Conservation (phyloP, 37 sponge, comb jelly and placozoan genomes). For the Dysidea cf. avara region DNA sequence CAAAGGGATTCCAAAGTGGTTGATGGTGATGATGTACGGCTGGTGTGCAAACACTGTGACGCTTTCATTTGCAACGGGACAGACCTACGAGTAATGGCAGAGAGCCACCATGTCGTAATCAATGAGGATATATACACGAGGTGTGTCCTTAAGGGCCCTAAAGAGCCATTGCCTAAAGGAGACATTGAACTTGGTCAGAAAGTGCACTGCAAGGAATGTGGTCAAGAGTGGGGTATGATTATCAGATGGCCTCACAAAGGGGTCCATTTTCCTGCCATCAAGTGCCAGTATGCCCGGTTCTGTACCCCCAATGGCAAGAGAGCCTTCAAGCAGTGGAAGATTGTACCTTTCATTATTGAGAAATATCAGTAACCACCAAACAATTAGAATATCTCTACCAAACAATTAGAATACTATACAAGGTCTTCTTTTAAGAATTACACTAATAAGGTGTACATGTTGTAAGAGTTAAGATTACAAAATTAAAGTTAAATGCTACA, state of each 20-base stretch:
- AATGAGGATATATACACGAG: neutral
- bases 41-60: conserved; percentile 6
- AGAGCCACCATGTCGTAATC: neutral
- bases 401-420: too few relatives aligned
- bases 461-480: too few relatives aligned
- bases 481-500: too few relatives aligned
- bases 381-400: too few relatives aligned
- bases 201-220: conserved; percentile 46
- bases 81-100: neutral
- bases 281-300: conserved; percentile 44
- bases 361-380: too few relatives aligned
- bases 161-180: neutral
- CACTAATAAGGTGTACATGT: too few relatives aligned
- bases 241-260: conserved; percentile 29
- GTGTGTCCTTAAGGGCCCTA: too few relatives aligned
- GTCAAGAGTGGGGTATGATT: conserved; percentile 51
- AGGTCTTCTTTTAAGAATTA: too few relatives aligned
- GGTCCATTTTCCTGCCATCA: conserved; percentile 35
- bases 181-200: conserved; percentile 31
- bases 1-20: too few relatives aligned
- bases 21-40: neutral
- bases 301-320: neutral
- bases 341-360: conserved; percentile 28
- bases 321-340: conserved; percentile 44
- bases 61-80: neutral